Base-by-base conservation (phyloP, 2,797 vertebrate species). In the Acanthopagrus latus region DNA sequence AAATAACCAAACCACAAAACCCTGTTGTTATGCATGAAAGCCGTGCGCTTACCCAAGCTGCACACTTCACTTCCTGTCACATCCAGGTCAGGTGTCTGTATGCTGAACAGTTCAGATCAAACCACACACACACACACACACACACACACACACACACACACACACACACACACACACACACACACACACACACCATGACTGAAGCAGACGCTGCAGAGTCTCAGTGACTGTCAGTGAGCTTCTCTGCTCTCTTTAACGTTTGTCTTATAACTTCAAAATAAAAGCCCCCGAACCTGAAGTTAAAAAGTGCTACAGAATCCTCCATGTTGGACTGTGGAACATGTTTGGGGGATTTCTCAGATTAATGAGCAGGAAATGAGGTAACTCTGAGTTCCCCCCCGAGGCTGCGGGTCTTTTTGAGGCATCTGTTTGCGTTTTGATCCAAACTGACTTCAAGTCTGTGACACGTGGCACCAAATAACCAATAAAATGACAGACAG, bases 401-500 rank as follows among this genome's bases (percentile, higher is more conserved):
- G 20, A 2, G 43, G 13, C 29, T 33, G 4, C 27, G 27, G 27
- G 27, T 27, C 29, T 7, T 5, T 33, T 33, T 33, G 33, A 38
- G 7, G 33, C 33, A 38, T 38, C 17, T 2, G 12, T 25, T 18
- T 27, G 33, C 25, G 33, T 71, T 62, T 25, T 38, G 1, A 47
- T 46, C 17, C 58, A 0, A 27, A 4, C 17, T 21, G 48, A 54
- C 46, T 67, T 2, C 2, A 51, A 16, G 1, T 65, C 63, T 13
- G n/a, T 0, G 75, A 81, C 83, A 81, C 76, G 80, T 83, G 84
- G 80, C 56, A 73, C 67, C 8, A 38, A 67, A 58, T 1, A 75
- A 80, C 25, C 13, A 27, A 2, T 8, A 47, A 74, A 67, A 12
- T 16, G 0, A 14, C 8, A 1, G 25, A 0, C 38, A 14, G 5